These are phyloP conservation scores for Lepilemur ruficaudatus DNA, from an alignment of 2,797 vertebrate species.

Conservation along the genomic window DNA sequence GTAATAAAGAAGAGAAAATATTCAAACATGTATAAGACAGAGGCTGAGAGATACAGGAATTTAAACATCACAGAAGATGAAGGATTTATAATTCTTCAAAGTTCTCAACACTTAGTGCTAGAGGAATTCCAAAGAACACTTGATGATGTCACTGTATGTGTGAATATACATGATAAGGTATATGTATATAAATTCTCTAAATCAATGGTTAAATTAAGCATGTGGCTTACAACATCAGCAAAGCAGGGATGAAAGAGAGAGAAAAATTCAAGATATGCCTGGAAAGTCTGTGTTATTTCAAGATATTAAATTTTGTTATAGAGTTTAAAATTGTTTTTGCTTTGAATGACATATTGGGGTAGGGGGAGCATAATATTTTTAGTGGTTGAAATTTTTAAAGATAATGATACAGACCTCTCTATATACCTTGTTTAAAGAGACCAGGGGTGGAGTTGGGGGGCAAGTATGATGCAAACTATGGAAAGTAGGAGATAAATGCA, in stretches of 20 bases:
- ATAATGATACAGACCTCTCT: neutral
- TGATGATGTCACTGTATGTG: neutral
- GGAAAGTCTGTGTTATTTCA: conserved; percentile 14
- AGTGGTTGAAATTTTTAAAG: neutral
- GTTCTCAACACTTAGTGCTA: neutral
- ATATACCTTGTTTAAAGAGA: neutral
- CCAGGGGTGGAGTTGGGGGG: neutral
- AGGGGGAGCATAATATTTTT: neutral
- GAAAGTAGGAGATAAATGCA: neutral
- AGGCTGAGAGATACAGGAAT: neutral
- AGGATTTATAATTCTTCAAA: neutral
- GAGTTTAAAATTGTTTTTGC: conserved; percentile 23
- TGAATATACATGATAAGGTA: neutral
- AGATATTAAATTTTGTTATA: neutral
- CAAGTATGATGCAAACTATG: neutral
- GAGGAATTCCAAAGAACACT: neutral
- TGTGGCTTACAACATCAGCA: neutral
- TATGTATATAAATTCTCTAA: neutral
- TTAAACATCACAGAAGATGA: neutral
- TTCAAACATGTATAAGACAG: neutral
- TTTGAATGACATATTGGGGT: neutral
- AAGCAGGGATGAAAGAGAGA: neutral
- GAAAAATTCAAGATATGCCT: neutral
- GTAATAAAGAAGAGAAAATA: neutral
- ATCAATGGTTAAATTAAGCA: neutral